Base-by-base conservation (phyloP, 2,888 invertebrate genomes). In the Cantharis rustica region DNA sequence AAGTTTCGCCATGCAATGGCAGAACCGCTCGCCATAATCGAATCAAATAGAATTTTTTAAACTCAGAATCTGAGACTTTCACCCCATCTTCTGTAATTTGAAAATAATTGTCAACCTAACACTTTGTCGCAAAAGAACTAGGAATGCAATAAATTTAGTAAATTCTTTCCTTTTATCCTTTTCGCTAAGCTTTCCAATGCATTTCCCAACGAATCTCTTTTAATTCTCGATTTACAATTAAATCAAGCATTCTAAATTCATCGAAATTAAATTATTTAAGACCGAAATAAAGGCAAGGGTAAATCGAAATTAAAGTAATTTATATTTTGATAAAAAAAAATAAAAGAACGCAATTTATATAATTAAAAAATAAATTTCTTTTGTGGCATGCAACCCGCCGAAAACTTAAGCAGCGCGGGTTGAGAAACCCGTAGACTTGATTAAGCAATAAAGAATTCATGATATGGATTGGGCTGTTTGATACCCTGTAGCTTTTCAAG, bases 401-500 rank as follows among this genome's bases (percentile, higher is more conserved):
- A 69, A 64, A 75, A 63, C 61, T 27, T 63, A 69, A 63, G 76
- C 63, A 66, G 69, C 61, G 68, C 74, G 75, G 79, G 77, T 78
- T 63, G 75, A 63, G 71, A 76, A 68, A 74, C 63, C 76, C 69
- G 80, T 73, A 77, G 81, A 82, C 84, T 86, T 88, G 88, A 88
- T 88, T 88, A 88, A 88, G 84, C 85, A 83, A 86, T 88, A 86
- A 88, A 88, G 86, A 88, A 88, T 88, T 87, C 88, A 88, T 88
- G 87, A 86, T 86, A 66, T 66, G 13, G 17, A 85, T 87, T 47
- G 47, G 47, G n/a, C n/a, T 47, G n/a, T 47, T 87, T 87, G 86
- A 82, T 82, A 81, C 83, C 84, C 84, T 79, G 78, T 76, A 81
- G 81, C 81, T 72, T 62, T 62, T 63, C 62, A 68, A 73, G 71